phyloP scores from a whole-genome alignment of 2,113 vertebrate genomes.

The Hyla sarda region DNA sequence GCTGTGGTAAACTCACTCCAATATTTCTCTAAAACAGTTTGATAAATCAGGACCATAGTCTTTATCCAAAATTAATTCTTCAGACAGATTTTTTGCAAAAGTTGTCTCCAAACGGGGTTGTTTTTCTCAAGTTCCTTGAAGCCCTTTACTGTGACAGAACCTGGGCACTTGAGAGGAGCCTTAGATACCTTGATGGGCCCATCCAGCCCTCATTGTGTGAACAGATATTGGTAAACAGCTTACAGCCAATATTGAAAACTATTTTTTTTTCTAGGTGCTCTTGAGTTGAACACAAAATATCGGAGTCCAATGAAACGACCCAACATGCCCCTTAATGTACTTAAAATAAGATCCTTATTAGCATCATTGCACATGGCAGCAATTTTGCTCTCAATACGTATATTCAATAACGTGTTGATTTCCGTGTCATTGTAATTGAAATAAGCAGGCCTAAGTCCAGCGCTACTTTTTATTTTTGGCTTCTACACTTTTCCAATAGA shows the following conservation, averaged over 20 bases:
- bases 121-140: too few relatives aligned
- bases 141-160: too few relatives aligned
- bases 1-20: too few relatives aligned
- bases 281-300: not conserved
- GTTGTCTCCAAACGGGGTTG: too few relatives aligned
- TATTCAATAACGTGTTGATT: slow-evolving; percentile 40
- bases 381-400: slow-evolving; percentile 12
- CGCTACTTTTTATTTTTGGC: slow-evolving; percentile 46
- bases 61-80: too few relatives aligned
- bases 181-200: too few relatives aligned
- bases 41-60: too few relatives aligned
- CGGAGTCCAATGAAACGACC: not conserved
- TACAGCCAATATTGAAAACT: not conserved
- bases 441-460: slow-evolving; percentile 31
- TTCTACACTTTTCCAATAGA: slow-evolving; percentile 37
- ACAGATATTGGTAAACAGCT: too few relatives aligned
- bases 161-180: too few relatives aligned
- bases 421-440: slow-evolving; percentile 43
- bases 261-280: not conserved
- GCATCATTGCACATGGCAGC: slow-evolving; percentile 27
- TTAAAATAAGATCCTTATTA: slow-evolving; percentile 23
- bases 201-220: too few relatives aligned
- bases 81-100: too few relatives aligned
- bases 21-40: too few relatives aligned
- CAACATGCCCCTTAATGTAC: not conserved